These are phyloP conservation scores for Zaprionus lachaisei DNA, from an alignment of 1,140 invertebrate genomes.

Conservation along the genomic window DNA sequence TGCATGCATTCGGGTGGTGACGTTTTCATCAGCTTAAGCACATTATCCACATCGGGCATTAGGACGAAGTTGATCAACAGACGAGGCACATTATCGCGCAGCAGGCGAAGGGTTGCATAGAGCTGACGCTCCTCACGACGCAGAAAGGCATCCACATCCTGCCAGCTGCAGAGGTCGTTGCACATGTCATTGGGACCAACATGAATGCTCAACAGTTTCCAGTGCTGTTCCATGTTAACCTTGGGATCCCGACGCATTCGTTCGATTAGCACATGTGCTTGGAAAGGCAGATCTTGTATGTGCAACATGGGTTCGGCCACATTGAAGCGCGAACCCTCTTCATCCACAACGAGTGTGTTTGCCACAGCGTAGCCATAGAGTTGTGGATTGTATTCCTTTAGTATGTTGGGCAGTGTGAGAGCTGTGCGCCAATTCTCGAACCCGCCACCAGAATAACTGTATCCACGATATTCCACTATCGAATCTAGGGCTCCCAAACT, in stretches of 20 bases:
- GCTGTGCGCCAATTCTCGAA: constrained; percentile 86
- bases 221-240: constrained; percentile 87
- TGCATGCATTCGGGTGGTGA: constrained; percentile 60
- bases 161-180: constrained; percentile 85
- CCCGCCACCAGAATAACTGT: constrained; percentile 85
- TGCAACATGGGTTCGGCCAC: constrained; percentile 86
- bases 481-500: constrained; percentile 48
- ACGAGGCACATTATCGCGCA: constrained; percentile 55
- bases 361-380: constrained; percentile 86
- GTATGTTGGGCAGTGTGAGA: constrained; percentile 86
- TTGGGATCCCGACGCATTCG: constrained; percentile 86
- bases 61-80: constrained; percentile 56
- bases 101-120: constrained; percentile 30
- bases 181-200: constrained; percentile 90
- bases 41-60: constrained; percentile 57
- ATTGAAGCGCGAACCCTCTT: constrained; percentile 85
- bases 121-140: constrained; percentile 32
- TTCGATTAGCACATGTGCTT: constrained; percentile 86
- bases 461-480: constrained; percentile 55
- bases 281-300: constrained; percentile 86
- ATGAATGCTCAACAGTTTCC: constrained; percentile 89
- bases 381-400: constrained; percentile 87
- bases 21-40: constrained; percentile 53
- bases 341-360: constrained; percentile 80
- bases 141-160: constrained; percentile 43